Base-by-base conservation (phyloP, 2,888 invertebrate species). In the Noctua comes region DNA sequence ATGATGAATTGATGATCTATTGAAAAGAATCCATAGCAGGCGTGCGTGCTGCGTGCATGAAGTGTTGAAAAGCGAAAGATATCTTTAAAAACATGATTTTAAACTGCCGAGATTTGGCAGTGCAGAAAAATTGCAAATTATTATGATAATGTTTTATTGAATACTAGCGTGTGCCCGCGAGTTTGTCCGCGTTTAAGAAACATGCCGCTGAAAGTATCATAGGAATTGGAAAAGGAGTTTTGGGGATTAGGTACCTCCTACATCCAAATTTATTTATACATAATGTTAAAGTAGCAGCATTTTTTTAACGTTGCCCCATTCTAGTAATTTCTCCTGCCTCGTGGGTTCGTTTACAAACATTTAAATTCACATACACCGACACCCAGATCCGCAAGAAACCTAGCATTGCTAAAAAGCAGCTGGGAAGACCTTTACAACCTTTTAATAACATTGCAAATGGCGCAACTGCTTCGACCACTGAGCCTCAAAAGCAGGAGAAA, bases 61-160 rank as follows among this genome's bases (percentile, higher is more conserved):
- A 24, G 75, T 79, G 76, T 76, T 78, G 51, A 75, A 86, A 83
- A 75, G 76, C 65, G 65, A 77, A 74, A 86, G 68, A 78, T 73
- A 68, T 74, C 46, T 68, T 65, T 64, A 6, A 73, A 54, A 70
- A 31, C 16, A 31, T 11, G 16, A 36, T 36, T 51, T 27, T 64
- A 27, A 68, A 43, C 10, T 36, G 18, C 24, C 5, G 18, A 68
- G 24, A 68, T 57, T 71, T 62, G 16, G n/a, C 54, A 43, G 24
- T 68, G 13, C 36, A 43, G 13, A 65, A 59, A 31, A 31, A 8
- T 57, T n/a, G 13, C n/a, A 51, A 8, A 13, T 57, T 11, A n/a
- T n/a, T 51, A 3, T 54, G 4, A 27, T 27, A 6, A 13, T 1
- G 36, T 48, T 40, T 13, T 10, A 18, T 27, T 27, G 27, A 31